Evolutionary conservation across 2,113 vertebrate genomes (phyloP).

Genomic region (Gorsachius goisagi): DNA sequence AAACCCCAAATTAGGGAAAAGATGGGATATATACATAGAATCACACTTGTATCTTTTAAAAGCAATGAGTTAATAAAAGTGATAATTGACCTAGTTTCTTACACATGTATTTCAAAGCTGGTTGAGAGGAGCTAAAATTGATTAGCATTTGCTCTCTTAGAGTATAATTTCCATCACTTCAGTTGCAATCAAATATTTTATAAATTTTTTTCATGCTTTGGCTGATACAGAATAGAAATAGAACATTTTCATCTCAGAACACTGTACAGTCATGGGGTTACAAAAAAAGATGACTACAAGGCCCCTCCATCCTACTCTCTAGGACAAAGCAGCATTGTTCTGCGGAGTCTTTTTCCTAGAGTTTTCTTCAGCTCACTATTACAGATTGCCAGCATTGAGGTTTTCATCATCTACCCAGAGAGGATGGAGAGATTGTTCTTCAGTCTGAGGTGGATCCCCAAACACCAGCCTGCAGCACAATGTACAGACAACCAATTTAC

Average conservation of each 20-base stretch:
- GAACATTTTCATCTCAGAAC: not conserved
- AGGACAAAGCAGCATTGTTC: not conserved
- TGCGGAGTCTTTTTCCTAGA: not conserved
- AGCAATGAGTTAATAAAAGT: not conserved
- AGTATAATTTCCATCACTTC: not conserved
- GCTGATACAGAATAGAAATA: not conserved
- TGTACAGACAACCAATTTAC: not conserved
- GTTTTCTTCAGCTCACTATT: not conserved
- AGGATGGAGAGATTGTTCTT: not conserved
- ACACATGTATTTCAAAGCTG: not conserved
- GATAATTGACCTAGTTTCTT: conserved; percentile 13
- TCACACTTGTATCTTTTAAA: not conserved
- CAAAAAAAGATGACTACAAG: not conserved
- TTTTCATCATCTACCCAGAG: not conserved
- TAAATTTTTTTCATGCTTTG: not conserved
- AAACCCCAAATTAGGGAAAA: not conserved
- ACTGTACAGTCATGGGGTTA: not conserved
- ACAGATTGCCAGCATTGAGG: not conserved
- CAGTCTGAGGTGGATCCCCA: not conserved
- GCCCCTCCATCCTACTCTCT: not conserved
- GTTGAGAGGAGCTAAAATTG: not conserved
- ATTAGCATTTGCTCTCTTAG: not conserved
- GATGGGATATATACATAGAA: not conserved
- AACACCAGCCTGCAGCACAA: not conserved
- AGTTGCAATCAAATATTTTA: not conserved